These are phyloP conservation scores for Sarcophaga bullata DNA, from an alignment of 1,140 invertebrate species.

Conservation along the genomic window DNA sequence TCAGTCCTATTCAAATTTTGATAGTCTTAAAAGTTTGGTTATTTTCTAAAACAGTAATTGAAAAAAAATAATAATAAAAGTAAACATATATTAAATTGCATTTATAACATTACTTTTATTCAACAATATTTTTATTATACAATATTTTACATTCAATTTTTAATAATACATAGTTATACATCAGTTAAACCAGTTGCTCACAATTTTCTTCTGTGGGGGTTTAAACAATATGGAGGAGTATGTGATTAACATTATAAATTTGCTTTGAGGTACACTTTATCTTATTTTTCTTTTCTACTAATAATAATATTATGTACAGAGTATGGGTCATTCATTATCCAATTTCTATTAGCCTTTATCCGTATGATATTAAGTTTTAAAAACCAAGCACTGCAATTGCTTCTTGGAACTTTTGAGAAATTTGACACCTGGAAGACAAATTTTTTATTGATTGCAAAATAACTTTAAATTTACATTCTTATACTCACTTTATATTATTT, in stretches of 20 bases:
- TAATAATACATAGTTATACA: background rate
- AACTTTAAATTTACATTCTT: background rate
- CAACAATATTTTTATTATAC: background rate
- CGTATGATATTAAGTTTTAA: background rate
- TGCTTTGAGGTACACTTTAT: conserved; percentile 37
- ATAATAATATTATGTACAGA: conserved; percentile 8
- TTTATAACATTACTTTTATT: conserved; percentile 4
- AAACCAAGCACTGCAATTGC: background rate
- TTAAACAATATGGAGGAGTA: background rate
- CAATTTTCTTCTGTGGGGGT: background rate
- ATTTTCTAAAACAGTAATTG: no score
- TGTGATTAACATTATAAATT: background rate
- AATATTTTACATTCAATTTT: conserved; percentile 13
- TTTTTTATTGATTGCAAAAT: background rate
- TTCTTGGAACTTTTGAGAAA: background rate
- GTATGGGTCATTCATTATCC: background rate
- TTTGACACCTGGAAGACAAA: background rate
- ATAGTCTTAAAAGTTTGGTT: no score
- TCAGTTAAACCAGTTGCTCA: conserved; percentile 29
- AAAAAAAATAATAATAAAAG: no score
- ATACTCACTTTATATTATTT: conserved; percentile 31
- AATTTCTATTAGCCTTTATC: no score
- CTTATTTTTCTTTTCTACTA: background rate
- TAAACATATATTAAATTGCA: background rate
- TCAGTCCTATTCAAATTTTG: no score